Evolutionary conservation across 2,797 vertebrate species (phyloP).

Genomic region (Eptatretus atami): DNA sequence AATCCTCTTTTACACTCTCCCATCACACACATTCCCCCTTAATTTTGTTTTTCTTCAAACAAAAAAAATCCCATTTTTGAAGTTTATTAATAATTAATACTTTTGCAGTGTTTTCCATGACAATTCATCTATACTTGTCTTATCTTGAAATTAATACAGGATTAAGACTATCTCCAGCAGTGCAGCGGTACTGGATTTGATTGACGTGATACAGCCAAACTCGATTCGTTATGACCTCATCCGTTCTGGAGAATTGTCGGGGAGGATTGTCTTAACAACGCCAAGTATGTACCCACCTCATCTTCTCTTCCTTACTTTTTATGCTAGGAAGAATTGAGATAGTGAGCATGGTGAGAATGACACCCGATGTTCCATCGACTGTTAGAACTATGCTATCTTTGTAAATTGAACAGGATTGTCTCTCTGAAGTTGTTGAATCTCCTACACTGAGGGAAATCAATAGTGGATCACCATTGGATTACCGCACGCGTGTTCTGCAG

Average conservation of each 20-base stretch:
- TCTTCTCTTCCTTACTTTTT: background rate
- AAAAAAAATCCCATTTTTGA: constrained; percentile 6
- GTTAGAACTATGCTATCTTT: no score
- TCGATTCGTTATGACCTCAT: constrained; percentile 66
- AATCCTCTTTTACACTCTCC: no score
- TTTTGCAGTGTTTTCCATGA: no score
- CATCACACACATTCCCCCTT: no score
- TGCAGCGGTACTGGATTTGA: constrained; percentile 61
- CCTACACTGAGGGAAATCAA: no score
- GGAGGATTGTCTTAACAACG: constrained; percentile 72
- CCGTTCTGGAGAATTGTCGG: constrained; percentile 40
- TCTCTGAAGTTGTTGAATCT: no score
- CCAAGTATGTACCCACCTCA: constrained; percentile 27
- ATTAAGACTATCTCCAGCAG: constrained; percentile 46
- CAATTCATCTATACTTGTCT: no score
- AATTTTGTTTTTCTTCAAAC: background rate
- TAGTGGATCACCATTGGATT: no score
- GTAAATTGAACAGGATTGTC: no score
- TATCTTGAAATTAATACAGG: constrained; percentile 15
- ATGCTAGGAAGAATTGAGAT: no score
- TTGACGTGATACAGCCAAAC: constrained; percentile 59
- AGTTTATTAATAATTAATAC: constrained; percentile 6
- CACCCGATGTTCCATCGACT: no score
- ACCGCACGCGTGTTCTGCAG: constrained; percentile 15
- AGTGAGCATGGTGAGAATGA: no score